Percentiles rank a stretch among this genome's conserved stretches.
phyloP scores from a whole-genome alignment of 2,888 invertebrate species.

The Rapana venosa region DNA sequence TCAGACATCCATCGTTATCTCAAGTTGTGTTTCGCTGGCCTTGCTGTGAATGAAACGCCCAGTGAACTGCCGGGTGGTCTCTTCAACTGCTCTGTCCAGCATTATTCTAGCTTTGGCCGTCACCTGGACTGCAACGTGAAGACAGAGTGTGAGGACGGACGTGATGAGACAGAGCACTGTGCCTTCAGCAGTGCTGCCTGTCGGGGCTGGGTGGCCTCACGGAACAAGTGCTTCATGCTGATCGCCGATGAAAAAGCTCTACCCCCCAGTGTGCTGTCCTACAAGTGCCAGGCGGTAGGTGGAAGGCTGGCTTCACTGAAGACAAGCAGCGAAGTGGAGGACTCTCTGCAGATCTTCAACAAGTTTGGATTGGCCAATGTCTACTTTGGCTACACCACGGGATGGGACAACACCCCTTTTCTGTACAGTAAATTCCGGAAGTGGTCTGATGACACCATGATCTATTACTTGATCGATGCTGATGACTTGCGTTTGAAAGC shows the following conservation, averaged over 20 bases:
- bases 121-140: background rate
- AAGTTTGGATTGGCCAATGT: background rate
- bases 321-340: background rate
- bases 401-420: background rate
- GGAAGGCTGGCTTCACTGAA: background rate
- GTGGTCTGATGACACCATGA: background rate
- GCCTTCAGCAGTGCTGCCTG: background rate
- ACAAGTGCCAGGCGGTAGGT: background rate
- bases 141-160: background rate
- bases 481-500: background rate
- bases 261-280: background rate
- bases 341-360: background rate
- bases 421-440: background rate
- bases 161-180: constrained; percentile 7
- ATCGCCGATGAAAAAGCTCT: background rate
- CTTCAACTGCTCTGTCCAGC: background rate
- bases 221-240: background rate
- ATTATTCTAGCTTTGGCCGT: background rate
- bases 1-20: background rate
- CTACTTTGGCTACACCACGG: background rate
- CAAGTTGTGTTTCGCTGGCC: background rate
- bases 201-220: background rate
- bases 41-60: background rate
- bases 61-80: background rate
- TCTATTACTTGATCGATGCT: background rate